Percentiles rank a stretch among this genome's conserved stretches.
phyloP scores from a whole-genome alignment of 1,140 invertebrate species.

The Eueides isabella region DNA sequence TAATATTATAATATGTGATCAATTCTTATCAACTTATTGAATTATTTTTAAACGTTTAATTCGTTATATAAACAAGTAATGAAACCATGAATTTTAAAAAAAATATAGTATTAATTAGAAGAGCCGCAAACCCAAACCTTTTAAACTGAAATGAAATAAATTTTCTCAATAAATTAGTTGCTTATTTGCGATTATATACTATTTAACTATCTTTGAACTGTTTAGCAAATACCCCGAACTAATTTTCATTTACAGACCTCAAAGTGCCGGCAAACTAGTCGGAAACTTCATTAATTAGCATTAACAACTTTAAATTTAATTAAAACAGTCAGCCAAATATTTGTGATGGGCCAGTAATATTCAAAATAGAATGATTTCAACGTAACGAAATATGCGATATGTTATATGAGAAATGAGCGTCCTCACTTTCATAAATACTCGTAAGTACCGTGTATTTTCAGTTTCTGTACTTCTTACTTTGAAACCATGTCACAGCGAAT shows the following conservation, averaged over 20 bases:
- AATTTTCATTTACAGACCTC: constrained; percentile 15
- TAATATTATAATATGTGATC: too few species aligned
- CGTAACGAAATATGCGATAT: not conserved
- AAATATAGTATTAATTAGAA: too few species aligned
- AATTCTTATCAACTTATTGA: too few species aligned
- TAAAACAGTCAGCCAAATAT: constrained; percentile 20
- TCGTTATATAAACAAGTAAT: too few species aligned
- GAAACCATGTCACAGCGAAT: not conserved
- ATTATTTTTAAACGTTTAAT: too few species aligned
- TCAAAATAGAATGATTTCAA: constrained; percentile 13
- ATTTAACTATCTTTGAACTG: constrained; percentile 16
- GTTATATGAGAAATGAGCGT: constrained; percentile 10
- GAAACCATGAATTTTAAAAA: too few species aligned
- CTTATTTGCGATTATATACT: not conserved
- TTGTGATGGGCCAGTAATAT: constrained; percentile 6
- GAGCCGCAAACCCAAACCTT: too few species aligned
- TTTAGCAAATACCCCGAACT: constrained; percentile 26
- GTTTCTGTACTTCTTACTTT: not conserved
- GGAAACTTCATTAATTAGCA: constrained; percentile 20
- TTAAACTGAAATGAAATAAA: too few species aligned
- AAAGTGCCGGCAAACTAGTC: constrained; percentile 17
- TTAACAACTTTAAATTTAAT: constrained; percentile 10
- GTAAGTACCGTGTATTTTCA: constrained; percentile 10
- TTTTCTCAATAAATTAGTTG: not conserved
- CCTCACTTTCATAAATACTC: not conserved